A percentile compares a stretch with the other conserved stretches of the same genome.
Conservation (phyloP, 2,113 vertebrate genomes). For the Anthoscopus minutus region DNA sequence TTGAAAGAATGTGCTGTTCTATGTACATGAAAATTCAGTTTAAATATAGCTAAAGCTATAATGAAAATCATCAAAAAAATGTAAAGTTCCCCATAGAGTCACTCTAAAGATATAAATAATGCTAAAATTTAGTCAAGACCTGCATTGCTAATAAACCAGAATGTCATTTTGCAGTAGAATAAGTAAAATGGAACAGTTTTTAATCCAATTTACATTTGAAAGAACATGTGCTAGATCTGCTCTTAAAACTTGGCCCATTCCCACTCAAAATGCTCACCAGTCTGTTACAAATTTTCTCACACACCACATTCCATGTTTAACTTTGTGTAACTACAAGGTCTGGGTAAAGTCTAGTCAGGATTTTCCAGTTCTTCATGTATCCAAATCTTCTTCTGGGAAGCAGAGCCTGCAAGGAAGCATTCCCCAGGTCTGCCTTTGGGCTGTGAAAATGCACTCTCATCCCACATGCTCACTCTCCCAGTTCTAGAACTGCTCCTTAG, state of each 20-base stretch:
- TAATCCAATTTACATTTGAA: conserved; percentile 55
- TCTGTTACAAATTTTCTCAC: conserved; percentile 32
- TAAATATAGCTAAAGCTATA: conserved; percentile 35
- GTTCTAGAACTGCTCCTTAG: background rate
- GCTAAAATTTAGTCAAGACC: conserved; percentile 21
- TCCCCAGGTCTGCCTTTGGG: background rate
- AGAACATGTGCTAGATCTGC: conserved; percentile 20
- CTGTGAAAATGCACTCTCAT: background rate
- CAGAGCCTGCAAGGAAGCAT: background rate
- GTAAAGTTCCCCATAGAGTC: background rate
- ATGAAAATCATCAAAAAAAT: conserved; percentile 24
- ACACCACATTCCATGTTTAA: background rate
- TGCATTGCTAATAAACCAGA: conserved; percentile 46
- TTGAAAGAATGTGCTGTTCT: conserved; percentile 11
- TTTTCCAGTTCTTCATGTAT: background rate
- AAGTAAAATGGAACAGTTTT: conserved; percentile 42
- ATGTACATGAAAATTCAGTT: background rate
- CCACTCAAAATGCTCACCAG: conserved; percentile 17
- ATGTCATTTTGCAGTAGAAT: conserved; percentile 20
- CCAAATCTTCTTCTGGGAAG: background rate
- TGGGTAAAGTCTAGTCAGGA: conserved; percentile 17
- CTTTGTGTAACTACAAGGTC: conserved; percentile 5
- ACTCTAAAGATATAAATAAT: conserved; percentile 25
- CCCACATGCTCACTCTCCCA: background rate
- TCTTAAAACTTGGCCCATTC: conserved; percentile 41